Base-by-base conservation (phyloP, 2,797 vertebrate genomes). In the Oryzias dopingdopingensis region DNA sequence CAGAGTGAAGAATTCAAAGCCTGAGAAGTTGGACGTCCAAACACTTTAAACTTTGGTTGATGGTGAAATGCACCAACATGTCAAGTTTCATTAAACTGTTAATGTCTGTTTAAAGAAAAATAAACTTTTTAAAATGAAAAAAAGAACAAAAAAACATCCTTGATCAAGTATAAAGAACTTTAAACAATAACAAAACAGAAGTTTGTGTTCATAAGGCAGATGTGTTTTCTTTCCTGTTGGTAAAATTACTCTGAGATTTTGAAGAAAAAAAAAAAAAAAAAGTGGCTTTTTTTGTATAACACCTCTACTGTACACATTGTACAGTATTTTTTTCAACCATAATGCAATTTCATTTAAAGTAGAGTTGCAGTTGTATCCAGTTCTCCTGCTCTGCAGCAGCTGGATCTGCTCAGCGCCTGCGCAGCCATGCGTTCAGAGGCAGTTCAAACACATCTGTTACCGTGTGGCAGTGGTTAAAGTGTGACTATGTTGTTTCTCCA, bases 11-110 rank as follows among this genome's bases (percentile, higher is more conserved):
- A 56, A 37, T 66, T 18, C 22, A 73, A 68, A 83, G 85, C 89
- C 87, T 90, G 88, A 91, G 88, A 89, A 80, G 87, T 74, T 49
- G 14, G 64, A 78, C 72, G 67, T 68, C 55, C 60, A 73, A 49
- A 69, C 17, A 47, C 67, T 67, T 65, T 81, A 47, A 77, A 86
- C 85, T 92, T 92, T 92, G 91, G 91, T 89, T 77, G 80, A 66
- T 52, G 67, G 86, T 79, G 84, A 78, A 79, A 81, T 66, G 60
- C 55, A 85, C 72, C 65, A 58, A 76, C 53, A 77, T 50, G 43
- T 90, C 65, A 73, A 70, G 84, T 81, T 76, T 65, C 58, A 64
- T 68, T 68, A 68, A 56, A 76, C 72, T 59, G 70, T 45, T 26
- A 5, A 51, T 4, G 13, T 61, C 63, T 52, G 69, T 65, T 58